These are phyloP conservation scores for Drosophila melanica DNA, from an alignment of 1,140 invertebrate genomes.

Conservation along the genomic window DNA sequence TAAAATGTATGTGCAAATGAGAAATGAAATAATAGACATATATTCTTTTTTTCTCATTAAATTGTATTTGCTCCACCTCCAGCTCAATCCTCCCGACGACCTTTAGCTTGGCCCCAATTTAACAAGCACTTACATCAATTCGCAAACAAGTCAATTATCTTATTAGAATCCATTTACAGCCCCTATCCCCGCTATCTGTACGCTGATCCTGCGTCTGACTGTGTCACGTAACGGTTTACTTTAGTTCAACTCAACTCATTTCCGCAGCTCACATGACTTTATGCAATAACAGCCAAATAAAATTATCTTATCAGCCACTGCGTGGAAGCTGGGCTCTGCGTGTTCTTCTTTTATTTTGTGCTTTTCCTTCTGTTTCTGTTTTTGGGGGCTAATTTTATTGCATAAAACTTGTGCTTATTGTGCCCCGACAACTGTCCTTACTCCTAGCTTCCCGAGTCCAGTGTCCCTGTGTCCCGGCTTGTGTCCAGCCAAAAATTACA, in stretches of 20 bases:
- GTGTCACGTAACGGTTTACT: constrained; percentile 71
- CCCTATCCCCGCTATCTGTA: neutral
- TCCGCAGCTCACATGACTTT: constrained; percentile 78
- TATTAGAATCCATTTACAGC: constrained; percentile 61
- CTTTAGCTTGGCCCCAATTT: neutral
- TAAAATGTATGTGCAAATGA: neutral
- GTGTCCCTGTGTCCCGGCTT: constrained; percentile 1
- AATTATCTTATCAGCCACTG: constrained; percentile 79
- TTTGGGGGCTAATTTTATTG: constrained; percentile 73
- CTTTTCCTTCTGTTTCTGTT: constrained; percentile 26
- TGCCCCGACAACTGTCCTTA: constrained; percentile 32
- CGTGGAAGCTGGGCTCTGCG: constrained; percentile 54
- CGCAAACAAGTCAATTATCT: constrained; percentile 63
- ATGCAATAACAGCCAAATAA: constrained; percentile 80
- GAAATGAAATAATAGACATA: too few species aligned
- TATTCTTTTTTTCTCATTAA: neutral
- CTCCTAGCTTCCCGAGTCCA: neutral
- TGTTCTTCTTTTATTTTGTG: constrained; percentile 30
- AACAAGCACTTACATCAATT: constrained; percentile 39
- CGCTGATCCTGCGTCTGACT: neutral
- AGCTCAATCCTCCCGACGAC: neutral
- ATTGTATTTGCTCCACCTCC: neutral
- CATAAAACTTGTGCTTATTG: constrained; percentile 80
- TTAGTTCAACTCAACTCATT: constrained; percentile 80
- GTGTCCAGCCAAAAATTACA: constrained; percentile 63